Base-by-base conservation (phyloP, 2,888 invertebrate species). In the Ametastegia equiseti region DNA sequence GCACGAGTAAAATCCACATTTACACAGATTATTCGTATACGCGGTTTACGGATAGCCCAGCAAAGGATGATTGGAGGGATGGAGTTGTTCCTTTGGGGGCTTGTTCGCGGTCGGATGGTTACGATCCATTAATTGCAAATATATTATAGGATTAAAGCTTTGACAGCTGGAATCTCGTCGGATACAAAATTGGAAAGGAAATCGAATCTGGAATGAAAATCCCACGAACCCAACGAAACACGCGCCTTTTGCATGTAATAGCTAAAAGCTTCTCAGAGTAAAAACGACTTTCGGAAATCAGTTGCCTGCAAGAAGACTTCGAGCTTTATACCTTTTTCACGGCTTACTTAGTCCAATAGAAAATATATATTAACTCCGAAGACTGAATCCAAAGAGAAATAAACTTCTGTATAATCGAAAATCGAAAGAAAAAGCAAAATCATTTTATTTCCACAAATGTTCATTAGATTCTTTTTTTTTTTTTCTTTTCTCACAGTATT, bases 71-170 rank as follows among this genome's bases (percentile, higher is more conserved):
- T 47, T n/a, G 54, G n/a, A 36, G 19, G 45, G 7, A 19, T 27
- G 33, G 36, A 54, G 54, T 1, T 54, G 54, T 19, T 42, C 45
- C 42, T 7, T 27, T 60, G 39, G 78, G 78, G 60, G 15, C 60
- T 42, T 39, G 63, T 78, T 45, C 27, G 60, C 57, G 77, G 60
- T 77, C 60, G 60, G 60, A 42, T 27, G 77, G 19, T 13, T 0
- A 27, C 57, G 36, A 57, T 36, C 54, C 54, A 75, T 75, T 54
- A 75, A 75, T 75, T 75, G 36, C 75, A 75, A 78, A 42, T 39
- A 42, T 63, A 78, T 78, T 42, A 65, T 65, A 33, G 60, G 42
- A 78, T 57, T 11, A 60, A 6, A 63, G 78, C 78, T 78, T 63
- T 60, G 78, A 42, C 77, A 39, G 60, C 23, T 19, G 15, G 60